These are phyloP conservation scores for Tarsius wallacei DNA, from an alignment of 2,797 vertebrate species.

Conservation along the genomic window DNA sequence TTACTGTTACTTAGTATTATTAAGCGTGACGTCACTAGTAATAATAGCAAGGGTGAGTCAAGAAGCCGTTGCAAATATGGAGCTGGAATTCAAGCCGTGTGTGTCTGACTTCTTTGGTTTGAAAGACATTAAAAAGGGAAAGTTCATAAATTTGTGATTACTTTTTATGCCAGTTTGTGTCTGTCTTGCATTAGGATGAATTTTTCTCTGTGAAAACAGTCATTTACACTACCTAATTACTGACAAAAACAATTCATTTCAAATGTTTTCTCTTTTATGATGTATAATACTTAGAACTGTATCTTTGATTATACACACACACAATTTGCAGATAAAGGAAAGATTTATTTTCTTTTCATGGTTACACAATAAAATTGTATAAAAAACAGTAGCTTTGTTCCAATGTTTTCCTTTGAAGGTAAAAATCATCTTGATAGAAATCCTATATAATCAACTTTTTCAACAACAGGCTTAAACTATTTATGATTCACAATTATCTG, in stretches of 20 bases:
- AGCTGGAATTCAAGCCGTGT: background rate
- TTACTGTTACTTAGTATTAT: background rate
- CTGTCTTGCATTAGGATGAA: background rate
- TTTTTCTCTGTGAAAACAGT: background rate
- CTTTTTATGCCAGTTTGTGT: background rate
- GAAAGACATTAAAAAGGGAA: background rate
- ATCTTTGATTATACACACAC: background rate
- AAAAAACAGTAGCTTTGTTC: background rate
- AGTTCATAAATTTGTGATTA: background rate
- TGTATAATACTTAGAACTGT: constrained; percentile 26
- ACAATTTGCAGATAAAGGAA: background rate
- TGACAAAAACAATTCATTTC: background rate
- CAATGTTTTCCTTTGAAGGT: background rate
- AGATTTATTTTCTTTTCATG: background rate
- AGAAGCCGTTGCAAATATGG: background rate
- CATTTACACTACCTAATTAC: background rate
- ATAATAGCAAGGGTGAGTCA: background rate
- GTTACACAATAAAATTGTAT: constrained; percentile 3
- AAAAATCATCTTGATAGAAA: constrained; percentile 40
- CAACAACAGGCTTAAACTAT: constrained; percentile 29
- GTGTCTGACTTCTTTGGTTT: background rate
- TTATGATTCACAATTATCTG: constrained; percentile 52
- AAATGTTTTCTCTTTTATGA: background rate
- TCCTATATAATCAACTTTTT: constrained; percentile 28
- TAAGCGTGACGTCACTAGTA: background rate